These are phyloP conservation scores for Sinocyclocheilus grahami DNA, from an alignment of 2,113 vertebrate genomes.

Conservation along the genomic window DNA sequence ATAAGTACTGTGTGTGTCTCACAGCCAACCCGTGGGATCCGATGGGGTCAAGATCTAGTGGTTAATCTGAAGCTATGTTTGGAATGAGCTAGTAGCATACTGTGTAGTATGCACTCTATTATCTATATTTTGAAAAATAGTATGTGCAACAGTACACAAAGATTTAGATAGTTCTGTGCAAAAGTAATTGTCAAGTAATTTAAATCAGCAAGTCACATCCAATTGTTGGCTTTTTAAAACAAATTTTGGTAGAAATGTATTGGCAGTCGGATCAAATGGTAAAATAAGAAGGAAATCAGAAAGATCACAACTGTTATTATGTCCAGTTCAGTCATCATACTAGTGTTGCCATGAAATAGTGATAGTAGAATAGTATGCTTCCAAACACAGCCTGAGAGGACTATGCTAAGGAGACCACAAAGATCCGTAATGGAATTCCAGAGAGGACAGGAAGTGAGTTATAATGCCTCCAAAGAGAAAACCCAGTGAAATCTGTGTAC, in stretches of 20 bases:
- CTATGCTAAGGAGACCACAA: neutral
- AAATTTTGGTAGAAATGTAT: neutral
- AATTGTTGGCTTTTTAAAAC: neutral
- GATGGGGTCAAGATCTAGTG: neutral
- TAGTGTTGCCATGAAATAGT: neutral
- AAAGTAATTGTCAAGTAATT: neutral
- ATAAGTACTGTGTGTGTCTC: conserved; percentile 5
- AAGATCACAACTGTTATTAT: neutral
- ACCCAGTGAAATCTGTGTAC: neutral
- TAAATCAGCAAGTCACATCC: neutral
- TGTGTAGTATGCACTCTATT: neutral
- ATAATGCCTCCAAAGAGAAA: neutral
- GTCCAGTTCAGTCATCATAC: neutral
- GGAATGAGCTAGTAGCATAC: neutral
- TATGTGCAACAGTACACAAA: neutral
- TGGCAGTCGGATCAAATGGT: neutral
- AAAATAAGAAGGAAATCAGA: neutral
- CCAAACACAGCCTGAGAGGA: neutral
- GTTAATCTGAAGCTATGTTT: conserved; percentile 32
- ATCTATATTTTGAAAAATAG: neutral
- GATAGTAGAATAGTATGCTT: neutral
- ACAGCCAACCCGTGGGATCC: neutral
- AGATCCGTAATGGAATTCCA: neutral
- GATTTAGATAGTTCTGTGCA: neutral
- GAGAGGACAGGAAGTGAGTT: neutral